Percentiles rank a stretch among this genome's conserved stretches.
These are phyloP conservation scores for Echinometra lucunter DNA, from an alignment of 53 echinoderm and acorn worm species.

Conservation along the genomic window DNA sequence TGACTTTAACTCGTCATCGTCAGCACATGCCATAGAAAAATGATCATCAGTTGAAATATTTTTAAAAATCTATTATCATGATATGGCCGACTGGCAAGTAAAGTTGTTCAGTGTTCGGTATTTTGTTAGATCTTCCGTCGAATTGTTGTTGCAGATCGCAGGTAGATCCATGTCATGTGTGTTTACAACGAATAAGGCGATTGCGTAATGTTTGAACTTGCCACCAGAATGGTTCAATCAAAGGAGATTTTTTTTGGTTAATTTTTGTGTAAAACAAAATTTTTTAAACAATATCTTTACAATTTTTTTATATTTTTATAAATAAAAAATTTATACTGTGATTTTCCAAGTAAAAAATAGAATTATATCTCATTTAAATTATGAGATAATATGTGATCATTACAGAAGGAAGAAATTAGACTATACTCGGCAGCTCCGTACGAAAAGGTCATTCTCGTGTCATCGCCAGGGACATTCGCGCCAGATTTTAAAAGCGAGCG, in stretches of 20 bases:
- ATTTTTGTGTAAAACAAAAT: too few relatives aligned
- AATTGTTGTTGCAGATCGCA: too few relatives aligned
- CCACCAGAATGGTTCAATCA: constrained; percentile 10
- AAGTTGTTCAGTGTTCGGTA: not conserved
- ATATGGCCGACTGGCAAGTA: not conserved
- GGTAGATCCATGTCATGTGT: not conserved
- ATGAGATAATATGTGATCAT: not conserved
- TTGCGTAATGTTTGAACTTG: constrained; percentile 56
- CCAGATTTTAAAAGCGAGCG: constrained; percentile 73
- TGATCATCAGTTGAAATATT: not conserved
- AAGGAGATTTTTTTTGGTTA: not conserved
- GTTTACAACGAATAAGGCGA: not conserved
- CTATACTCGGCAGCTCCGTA: constrained; percentile 1
- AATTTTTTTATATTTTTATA: not conserved
- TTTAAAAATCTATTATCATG: not conserved
- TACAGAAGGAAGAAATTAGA: not conserved
- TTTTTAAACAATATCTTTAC: not conserved
- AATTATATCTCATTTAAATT: not conserved
- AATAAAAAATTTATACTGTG: not conserved
- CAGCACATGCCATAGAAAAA: not conserved
- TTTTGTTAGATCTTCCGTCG: too few relatives aligned
- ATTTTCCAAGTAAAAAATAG: not conserved
- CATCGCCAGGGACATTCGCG: constrained; percentile 63
- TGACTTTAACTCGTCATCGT: too few relatives aligned
- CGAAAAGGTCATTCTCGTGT: constrained; percentile 11